Percentiles rank a stretch among this genome's conserved stretches.
Evolutionary conservation across 2,888 invertebrate genomes (phyloP).

Genomic region (Callosobruchus maculatus): DNA sequence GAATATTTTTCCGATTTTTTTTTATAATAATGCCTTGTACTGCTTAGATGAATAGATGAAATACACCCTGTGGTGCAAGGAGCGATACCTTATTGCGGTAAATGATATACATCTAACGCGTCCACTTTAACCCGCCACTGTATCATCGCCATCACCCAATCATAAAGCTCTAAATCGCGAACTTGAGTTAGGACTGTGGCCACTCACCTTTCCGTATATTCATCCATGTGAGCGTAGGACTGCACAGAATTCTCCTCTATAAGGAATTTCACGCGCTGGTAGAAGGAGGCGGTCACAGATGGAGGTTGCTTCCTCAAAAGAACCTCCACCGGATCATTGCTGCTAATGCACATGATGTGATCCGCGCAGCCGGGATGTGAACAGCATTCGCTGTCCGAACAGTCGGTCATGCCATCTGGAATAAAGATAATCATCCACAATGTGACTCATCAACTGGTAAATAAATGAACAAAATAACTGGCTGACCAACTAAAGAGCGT

Average conservation of each 20-base stretch:
- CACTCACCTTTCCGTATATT: constrained; percentile 97
- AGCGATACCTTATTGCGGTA: neutral
- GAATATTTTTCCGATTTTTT: too few relatives aligned
- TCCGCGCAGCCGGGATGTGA: constrained; percentile 81
- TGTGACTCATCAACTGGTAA: too few relatives aligned
- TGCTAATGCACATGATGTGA: constrained; percentile 92
- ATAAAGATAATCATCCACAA: constrained; percentile 6
- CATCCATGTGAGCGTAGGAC: constrained; percentile 94
- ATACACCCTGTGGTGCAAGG: neutral
- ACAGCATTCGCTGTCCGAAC: constrained; percentile 98
- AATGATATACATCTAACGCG: too few relatives aligned
- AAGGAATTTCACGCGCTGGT: constrained; percentile 95
- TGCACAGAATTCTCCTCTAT: constrained; percentile 98
- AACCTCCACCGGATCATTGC: constrained; percentile 95
- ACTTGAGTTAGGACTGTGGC: neutral
- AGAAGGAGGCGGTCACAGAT: constrained; percentile 94
- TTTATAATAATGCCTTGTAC: too few relatives aligned
- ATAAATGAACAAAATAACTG: too few relatives aligned
- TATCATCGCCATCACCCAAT: neutral
- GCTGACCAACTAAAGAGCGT: too few relatives aligned
- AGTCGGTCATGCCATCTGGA: constrained; percentile 96
- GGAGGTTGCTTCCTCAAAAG: constrained; percentile 94
- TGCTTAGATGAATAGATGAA: neutral
- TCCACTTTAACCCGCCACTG: neutral
- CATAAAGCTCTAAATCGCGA: neutral